Conservation (phyloP, 2,888 invertebrate genomes). For the Hofmannophila pseudospretella region DNA sequence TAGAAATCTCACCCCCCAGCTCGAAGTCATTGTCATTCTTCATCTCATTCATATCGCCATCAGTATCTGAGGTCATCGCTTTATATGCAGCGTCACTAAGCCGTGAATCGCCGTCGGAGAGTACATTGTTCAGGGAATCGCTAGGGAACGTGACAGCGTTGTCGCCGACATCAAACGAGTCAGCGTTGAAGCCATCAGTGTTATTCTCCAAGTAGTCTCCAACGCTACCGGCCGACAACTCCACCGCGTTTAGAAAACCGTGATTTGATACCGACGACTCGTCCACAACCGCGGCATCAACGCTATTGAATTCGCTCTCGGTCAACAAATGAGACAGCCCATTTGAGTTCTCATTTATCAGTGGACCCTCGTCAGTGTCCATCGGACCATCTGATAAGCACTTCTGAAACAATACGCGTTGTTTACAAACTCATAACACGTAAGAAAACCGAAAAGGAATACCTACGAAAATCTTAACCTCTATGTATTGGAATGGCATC, state of each 20-base stretch:
- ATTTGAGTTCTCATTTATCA: conserved; percentile 69
- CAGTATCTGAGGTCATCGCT: conserved; percentile 43
- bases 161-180: conserved; percentile 66
- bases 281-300: conserved; percentile 59
- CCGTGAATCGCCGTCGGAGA: conserved; percentile 61
- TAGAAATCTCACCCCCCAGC: conserved; percentile 25
- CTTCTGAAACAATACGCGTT: conserved; percentile 44
- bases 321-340: conserved; percentile 66
- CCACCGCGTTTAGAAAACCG: conserved; percentile 67
- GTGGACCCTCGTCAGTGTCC: conserved; percentile 67
- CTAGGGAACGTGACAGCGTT: conserved; percentile 65
- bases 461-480: neutral
- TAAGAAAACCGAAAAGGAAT: neutral
- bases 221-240: conserved; percentile 66
- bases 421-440: neutral
- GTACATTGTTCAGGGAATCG: conserved; percentile 55
- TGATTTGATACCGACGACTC: conserved; percentile 69
- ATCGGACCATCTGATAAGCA: conserved; percentile 57
- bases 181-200: conserved; percentile 50
- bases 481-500: conserved; percentile 12
- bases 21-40: conserved; percentile 29
- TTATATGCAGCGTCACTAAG: conserved; percentile 48
- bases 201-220: conserved; percentile 68
- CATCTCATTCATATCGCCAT: conserved; percentile 45
- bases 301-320: conserved; percentile 67